phyloP scores from a whole-genome alignment of 2,797 vertebrate genomes.

The Arnoldichthys spilopterus region DNA sequence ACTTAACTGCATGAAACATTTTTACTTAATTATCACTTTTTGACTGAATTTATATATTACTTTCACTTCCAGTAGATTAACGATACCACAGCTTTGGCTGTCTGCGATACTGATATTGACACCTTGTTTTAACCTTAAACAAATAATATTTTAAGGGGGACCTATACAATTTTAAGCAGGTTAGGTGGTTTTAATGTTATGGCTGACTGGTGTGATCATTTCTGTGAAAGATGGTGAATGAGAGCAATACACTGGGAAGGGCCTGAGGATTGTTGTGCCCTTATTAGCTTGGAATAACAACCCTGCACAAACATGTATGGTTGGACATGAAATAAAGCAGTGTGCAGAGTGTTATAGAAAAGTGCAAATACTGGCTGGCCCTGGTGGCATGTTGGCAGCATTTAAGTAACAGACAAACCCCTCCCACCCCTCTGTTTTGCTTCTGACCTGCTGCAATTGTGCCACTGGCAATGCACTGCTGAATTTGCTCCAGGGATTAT shows the following conservation, averaged over 20 bases:
- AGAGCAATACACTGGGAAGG: background rate
- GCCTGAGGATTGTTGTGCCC: background rate
- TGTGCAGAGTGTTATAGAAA: background rate
- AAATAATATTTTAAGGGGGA: too few species aligned
- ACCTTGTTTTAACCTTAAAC: too few species aligned
- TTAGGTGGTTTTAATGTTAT: too few species aligned
- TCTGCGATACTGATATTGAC: too few species aligned
- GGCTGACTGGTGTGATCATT: too few species aligned
- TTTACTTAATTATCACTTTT: too few species aligned
- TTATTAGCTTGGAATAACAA: background rate
- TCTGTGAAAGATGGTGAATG: background rate
- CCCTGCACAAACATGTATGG: background rate
- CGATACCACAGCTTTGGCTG: too few species aligned
- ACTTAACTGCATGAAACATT: too few species aligned
- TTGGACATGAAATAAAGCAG: background rate
- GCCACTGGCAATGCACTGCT: too few species aligned
- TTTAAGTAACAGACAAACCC: background rate
- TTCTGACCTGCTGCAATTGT: background rate
- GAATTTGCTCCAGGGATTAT: slow-evolving; percentile 32
- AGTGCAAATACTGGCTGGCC: background rate
- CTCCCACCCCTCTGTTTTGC: background rate
- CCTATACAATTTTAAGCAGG: too few species aligned
- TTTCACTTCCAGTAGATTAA: too few species aligned
- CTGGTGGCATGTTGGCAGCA: background rate
- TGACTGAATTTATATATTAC: too few species aligned